phyloP scores from a whole-genome alignment of 92 coral and sea anemone genomes.

The Epizoanthus scotinus region DNA sequence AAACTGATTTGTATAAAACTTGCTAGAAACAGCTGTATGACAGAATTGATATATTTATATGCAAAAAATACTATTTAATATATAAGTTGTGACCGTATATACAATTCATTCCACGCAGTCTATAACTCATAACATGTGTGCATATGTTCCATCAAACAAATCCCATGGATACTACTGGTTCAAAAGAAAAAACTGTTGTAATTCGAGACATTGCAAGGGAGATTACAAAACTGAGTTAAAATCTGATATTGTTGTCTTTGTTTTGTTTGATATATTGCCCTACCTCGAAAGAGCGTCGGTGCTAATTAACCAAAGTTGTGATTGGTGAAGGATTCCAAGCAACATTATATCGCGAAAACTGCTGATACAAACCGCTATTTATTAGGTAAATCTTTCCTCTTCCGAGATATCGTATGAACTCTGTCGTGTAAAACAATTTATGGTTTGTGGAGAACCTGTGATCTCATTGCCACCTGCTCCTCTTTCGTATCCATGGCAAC shows the following conservation, averaged over 20 bases:
- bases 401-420: slow-evolving; percentile 21
- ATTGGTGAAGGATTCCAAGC: background rate
- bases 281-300: background rate
- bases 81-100: too few species aligned
- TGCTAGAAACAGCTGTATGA: too few species aligned
- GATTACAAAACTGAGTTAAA: too few species aligned
- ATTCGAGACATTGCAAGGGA: too few species aligned
- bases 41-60: too few species aligned
- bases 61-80: too few species aligned
- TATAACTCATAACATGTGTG: too few species aligned
- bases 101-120: too few species aligned
- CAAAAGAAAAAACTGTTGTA: too few species aligned
- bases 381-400: slow-evolving; percentile 26
- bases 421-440: slow-evolving; percentile 19
- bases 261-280: background rate
- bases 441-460: slow-evolving; percentile 24
- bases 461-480: slow-evolving; percentile 42
- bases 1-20: too few species aligned
- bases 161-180: too few species aligned
- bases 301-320: background rate
- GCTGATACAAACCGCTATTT: background rate
- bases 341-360: background rate
- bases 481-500: slow-evolving; percentile 12
- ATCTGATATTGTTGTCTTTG: background rate
- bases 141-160: too few species aligned